These are phyloP conservation scores for Clinocottus analis DNA, from an alignment of 2,113 vertebrate species.

Conservation along the genomic window DNA sequence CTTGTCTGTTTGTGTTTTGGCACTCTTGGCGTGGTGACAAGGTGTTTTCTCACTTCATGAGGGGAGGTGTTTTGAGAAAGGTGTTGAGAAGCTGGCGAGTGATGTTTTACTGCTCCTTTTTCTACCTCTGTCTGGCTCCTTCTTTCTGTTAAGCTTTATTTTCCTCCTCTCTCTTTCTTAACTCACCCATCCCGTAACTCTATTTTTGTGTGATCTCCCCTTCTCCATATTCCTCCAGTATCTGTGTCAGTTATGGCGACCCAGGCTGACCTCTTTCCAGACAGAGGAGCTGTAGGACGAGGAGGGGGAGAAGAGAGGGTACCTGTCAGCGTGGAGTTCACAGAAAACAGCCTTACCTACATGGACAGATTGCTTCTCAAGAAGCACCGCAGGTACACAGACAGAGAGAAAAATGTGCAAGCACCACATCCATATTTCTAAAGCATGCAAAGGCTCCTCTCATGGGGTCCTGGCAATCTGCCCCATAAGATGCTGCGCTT, in stretches of 20 bases:
- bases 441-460: slow-evolving; percentile 19
- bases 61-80: slow-evolving; percentile 49
- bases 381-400: slow-evolving; percentile 89
- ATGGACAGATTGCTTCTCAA: slow-evolving; percentile 93
- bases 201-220: slow-evolving; percentile 34
- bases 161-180: not conserved
- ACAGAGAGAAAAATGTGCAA: slow-evolving; percentile 31
- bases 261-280: slow-evolving; percentile 81
- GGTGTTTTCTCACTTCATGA: slow-evolving; percentile 76
- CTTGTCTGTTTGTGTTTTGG: slow-evolving; percentile 64
- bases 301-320: slow-evolving; percentile 54
- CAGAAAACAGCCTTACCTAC: slow-evolving; percentile 85
- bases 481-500: slow-evolving; percentile 3
- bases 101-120: slow-evolving; percentile 39
- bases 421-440: slow-evolving; percentile 3
- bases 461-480: not conserved
- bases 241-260: slow-evolving; percentile 81
- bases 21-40: slow-evolving; percentile 59
- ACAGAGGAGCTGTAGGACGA: slow-evolving; percentile 56
- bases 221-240: slow-evolving; percentile 67
- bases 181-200: slow-evolving; percentile 23
- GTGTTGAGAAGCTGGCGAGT: slow-evolving; percentile 52
- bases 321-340: slow-evolving; percentile 87
- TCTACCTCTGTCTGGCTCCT: slow-evolving; percentile 31
- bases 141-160: slow-evolving; percentile 33